Evolutionary conservation across 2,888 invertebrate genomes (phyloP), one percentile per base, ranked within the genome.

Genomic region (Ashinkailepas kermadecensis): DNA sequence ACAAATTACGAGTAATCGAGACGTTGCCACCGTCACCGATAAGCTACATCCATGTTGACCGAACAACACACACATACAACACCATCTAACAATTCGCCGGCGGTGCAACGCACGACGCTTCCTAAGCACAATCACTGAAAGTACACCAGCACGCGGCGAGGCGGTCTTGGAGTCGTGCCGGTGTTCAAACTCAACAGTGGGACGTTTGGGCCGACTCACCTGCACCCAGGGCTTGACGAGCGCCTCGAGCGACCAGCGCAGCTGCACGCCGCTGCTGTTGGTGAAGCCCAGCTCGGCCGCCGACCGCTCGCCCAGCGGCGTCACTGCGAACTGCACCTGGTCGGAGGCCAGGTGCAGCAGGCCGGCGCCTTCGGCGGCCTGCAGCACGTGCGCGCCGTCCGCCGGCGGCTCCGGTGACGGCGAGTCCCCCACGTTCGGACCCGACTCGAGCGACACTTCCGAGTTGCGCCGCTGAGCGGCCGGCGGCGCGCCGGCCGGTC

Each of bases 171-270:
- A 1, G 39, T 39, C 62, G 18, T 9, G 7, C 15, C 13, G 62
- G 62, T 15, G 62, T 3, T 62, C 13, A 62, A 18, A 3, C 3
- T 8, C 18, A 21, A 62, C 62, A 62, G 39, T 39, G 2, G 39
- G 4, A 1, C 39, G 39, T 39, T 4, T 1, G 65, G 0, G 3
- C 4, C 21, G 9, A 23, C 74, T 18, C 18, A 74, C 74, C 74
- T 74, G 74, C 2, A 74, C 23, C 74, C 74, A 74, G 54, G 74
- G 74, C 13, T 25, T 39, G 74, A 74, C 74, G 18, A 74, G 74
- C 74, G 74, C 54, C 74, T 74, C 74, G 54, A 74, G 39, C 74
- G 74, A 39, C 74, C 74, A 74, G 54, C 54, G 74, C 74, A 74
- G 74, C 4, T 23, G 18, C 7, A 74, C 74, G 7, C 74, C 74